Evolutionary conservation across 2,113 vertebrate genomes (phyloP), one percentile per base, ranked within the genome.

Genomic region (Terrapene triunguis): DNA sequence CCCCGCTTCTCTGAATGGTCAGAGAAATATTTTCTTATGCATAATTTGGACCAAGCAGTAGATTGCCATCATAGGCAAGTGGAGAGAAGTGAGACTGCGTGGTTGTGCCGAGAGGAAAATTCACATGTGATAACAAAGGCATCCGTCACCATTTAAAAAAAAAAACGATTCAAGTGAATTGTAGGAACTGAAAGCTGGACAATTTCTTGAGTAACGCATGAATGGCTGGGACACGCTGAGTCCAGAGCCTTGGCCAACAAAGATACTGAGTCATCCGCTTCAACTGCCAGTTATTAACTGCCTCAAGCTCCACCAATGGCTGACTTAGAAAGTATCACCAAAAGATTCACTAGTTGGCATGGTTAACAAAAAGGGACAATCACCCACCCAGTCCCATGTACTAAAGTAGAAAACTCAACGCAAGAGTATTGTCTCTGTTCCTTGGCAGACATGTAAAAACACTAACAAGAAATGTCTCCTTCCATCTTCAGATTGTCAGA

Each of bases 351-450:
- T 4, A 44, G 65, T 88, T 88, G 85, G 69, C 2, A 12, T n/a
- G n/a, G 38, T 92, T 87, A 90, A 85, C 12, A 76, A 84, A 84
- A 92, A 51, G 87, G 57, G 11, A 6, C 89, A 80, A 51, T 53
- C 72, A 89, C 50, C 76, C 38, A 27, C 53, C 80, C 38, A 27
- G 72, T 88, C 88, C 69, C 94, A 69, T 47, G 91, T 80, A 91
- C 84, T 94, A 87, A 19, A 90, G 53, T 54, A 82, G 55, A 90
- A 89, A 93, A 96, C 93, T 47, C 69, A 94, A 90, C 92, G 54
- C 42, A 84, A 69, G 21, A 50, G 47, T 9, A 50, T 48, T 21
- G 11, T 35, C 44, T 42, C 25, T 50, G 59, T 29, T 69, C 59
- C 24, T 85, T 48, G 32, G 19, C 21, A 69, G 17, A 44, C 10